Evolutionary conservation across 1,140 invertebrate species (phyloP), one percentile per base, ranked within the genome.

Genomic region (Zophobas morio): DNA sequence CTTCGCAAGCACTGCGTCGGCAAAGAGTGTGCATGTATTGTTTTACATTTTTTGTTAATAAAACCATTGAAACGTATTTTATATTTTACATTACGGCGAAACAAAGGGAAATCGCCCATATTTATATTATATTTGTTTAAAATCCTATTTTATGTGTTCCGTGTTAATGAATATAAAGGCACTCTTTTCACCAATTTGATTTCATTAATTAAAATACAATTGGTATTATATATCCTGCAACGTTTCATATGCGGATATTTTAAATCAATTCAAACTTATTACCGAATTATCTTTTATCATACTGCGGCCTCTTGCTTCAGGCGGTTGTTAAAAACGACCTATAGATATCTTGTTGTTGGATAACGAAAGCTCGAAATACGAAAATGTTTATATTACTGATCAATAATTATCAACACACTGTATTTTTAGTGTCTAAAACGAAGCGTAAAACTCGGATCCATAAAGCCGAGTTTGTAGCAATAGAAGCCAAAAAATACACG

Each of bases 141-240:
- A 66, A 66, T 42, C 42, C 36, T 60, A 60, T 37, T 60, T 39
- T 37, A 60, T 35, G 37, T 39, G 40, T 66, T 66, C 4, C 6
- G 33, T 6, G 33, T 6, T 66, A 66, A 42, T 66, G 32, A 47
- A 42, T 40, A 63, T 63, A 66, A 66, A 32, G 60, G 60, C 40
- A 42, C 20, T 39, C 39, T 66, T 66, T 66, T 66, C 40, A 66
- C 39, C 60, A 66, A 66, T 66, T 66, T 66, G 33, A 66, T 66
- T 66, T 66, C 39, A 66, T 66, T 66, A 66, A 66, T 66, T 42
- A 66, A 66, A 66, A 66, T 40, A n/a, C 60, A 39, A 66, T 66
- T 66, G 60, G 42, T 66, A 66, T 36, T 66, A 32, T 32, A 33
- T 66, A 42, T 66, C n/a, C 6, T 20, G 4, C 2, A n/a, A 5